Evolutionary conservation across 2,113 vertebrate species (phyloP).

Genomic region (Pangasianodon gigas): DNA sequence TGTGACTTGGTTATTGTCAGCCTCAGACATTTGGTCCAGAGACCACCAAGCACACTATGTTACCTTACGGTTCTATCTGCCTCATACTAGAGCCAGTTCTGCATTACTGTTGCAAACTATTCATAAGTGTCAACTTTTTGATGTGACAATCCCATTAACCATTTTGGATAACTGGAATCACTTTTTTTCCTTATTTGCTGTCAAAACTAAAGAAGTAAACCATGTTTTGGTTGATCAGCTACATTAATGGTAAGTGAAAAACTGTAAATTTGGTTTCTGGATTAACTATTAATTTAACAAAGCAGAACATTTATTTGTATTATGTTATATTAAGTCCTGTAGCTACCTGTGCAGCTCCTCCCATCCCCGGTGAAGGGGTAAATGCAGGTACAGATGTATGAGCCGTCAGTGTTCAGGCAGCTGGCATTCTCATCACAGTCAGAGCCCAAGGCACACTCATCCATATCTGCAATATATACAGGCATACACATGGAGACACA

Average conservation of each 20-base stretch:
- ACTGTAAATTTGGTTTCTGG: neutral
- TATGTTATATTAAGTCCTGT: neutral
- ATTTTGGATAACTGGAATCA: neutral
- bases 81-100: neutral
- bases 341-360: slow-evolving; percentile 89
- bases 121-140: neutral
- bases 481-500: neutral
- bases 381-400: slow-evolving; percentile 86
- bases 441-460: slow-evolving; percentile 93
- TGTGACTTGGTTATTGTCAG: neutral
- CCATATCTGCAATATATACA: slow-evolving; percentile 79
- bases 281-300: neutral
- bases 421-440: slow-evolving; percentile 85
- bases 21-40: neutral
- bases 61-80: neutral
- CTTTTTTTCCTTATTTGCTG: neutral
- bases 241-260: neutral
- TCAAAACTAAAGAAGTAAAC: neutral
- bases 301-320: neutral
- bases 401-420: slow-evolving; percentile 91
- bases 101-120: neutral
- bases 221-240: neutral
- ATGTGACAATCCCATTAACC: neutral
- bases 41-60: neutral
- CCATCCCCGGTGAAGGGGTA: slow-evolving; percentile 89